A percentile compares a stretch with the other conserved stretches of the same genome.
Conservation (phyloP, 2,113 vertebrate genomes). For the Nipponia nippon region DNA sequence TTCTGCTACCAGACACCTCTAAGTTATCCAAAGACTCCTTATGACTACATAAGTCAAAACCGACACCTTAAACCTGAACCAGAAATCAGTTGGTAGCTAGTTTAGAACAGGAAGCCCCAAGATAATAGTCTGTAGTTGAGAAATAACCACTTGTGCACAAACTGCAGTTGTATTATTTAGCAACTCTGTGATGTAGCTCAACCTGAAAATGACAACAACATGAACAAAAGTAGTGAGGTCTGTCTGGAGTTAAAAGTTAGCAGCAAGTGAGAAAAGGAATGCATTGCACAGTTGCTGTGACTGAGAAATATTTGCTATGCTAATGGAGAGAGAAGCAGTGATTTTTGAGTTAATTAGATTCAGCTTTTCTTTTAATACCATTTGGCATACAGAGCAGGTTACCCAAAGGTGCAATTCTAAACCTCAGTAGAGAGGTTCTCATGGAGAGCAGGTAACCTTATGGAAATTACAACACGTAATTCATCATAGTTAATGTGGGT, state of each 20-base stretch:
- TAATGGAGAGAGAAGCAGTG: neutral
- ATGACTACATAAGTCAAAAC: neutral
- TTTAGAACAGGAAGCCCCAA: neutral
- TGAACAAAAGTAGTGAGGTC: neutral
- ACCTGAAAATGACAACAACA: neutral
- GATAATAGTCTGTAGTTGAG: neutral
- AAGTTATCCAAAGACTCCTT: neutral
- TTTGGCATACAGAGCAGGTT: neutral
- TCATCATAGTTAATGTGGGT: neutral
- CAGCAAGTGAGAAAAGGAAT: neutral
- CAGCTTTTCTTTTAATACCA: neutral
- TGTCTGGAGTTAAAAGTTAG: neutral
- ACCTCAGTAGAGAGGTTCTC: neutral
- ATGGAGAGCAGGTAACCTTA: neutral
- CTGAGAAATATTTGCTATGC: neutral
- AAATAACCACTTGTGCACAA: neutral
- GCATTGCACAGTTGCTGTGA: neutral
- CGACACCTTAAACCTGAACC: neutral
- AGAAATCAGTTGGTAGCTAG: neutral
- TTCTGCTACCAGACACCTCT: neutral
- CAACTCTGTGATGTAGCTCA: neutral
- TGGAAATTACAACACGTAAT: constrained; percentile 2
- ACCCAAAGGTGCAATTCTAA: neutral
- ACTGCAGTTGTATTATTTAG: neutral
- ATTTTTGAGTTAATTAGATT: constrained; percentile 45